Base-by-base conservation (phyloP, 2,888 invertebrate genomes). In the Polydrusus pterygomalis region DNA sequence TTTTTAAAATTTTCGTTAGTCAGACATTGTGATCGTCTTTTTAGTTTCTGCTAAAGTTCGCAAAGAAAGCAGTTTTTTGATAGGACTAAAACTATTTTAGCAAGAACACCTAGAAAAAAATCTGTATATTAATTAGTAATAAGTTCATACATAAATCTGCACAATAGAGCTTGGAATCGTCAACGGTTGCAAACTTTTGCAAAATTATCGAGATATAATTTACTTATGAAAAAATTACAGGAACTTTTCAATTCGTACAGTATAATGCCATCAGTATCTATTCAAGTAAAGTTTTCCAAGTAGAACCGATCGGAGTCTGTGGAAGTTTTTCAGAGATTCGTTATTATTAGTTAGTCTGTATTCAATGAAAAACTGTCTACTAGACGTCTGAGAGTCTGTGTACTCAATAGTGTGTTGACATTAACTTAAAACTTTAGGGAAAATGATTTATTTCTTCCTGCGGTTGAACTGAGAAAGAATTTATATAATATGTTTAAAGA, bases 261-360 rank as follows among this genome's bases (percentile, higher is more conserved):
- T 34, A 38, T 13, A 17, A 17, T 40, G 58, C 17, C 30, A 60
- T 60, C 58, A 38, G 9, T 18, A 18, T 38, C 38, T 18, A 17
- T 60, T 60, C 34, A 34, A 34, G 34, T 49, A 17, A 51, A 65
- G 34, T 65, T 49, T 65, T n/a, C n/a, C 34, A 65, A 65, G 17
- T 18, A 64, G 25, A 30, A 64, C 6, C 25, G 64, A 30, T 65
- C 18, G 30, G 34, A 47, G 17, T 30, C 8, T 49, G n/a, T n/a
- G 30, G 15, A 65, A 51, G 49, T 65, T 65, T 65, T 65, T 34
- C 49, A 65, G 43, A 15, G 65, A 10, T 49, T 65, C 20, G n/a
- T 30, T 25, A 63, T 45, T n/a, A 63, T 15, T 63, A 63, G 54
- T 54, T 63, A 25, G 45, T 20, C 25, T 63, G 20, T 43, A 34